Evolutionary conservation across 2,888 invertebrate species (phyloP), one percentile per base, ranked within the genome.

Genomic region (Eupithecia subumbrata): DNA sequence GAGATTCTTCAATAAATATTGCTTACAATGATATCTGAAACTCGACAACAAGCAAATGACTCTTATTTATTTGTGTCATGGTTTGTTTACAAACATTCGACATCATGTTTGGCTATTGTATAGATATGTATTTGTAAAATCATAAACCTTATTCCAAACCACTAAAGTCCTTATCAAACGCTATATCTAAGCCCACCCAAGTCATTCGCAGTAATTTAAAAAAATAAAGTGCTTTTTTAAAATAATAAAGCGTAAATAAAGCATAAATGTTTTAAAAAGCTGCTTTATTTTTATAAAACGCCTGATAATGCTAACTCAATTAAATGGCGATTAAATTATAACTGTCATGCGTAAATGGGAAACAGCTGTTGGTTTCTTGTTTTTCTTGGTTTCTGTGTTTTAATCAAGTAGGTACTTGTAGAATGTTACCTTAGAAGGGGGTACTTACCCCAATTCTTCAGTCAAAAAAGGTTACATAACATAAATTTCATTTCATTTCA

Each of bases 251-350:
- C 30, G 30, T 30, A 30, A 30, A 30, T 30, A 30, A 30, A 30
- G 30, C 30, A 30, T 3, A 30, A 30, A 30, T 30, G 30, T 3
- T 30, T 2, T 60, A 60, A 60, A 60, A 60, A 25, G 25, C 56
- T 56, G 12, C 12, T 56, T 56, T 56, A 56, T 60, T 25, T 56
- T 25, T 60, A 60, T 60, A 25, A 60, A 64, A 18, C n/a, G 34
- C n/a, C 18, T 66, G 11, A n/a, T 80, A 80, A 82, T 78, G 81
- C 79, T 84, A 85, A 85, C 84, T 85, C 83, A 84, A 86, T 87
- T 86, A 86, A 78, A 77, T 78, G 79, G 68, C 78, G 56, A 76
- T 78, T 75, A 78, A 67, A 67, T 37, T 40, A 67, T 67, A 40
- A 40, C 37, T 67, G 37, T 37, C 66, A n/a, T 67, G n/a, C n/a